Evolutionary conservation across 53 echinoderm and acorn worm species (phyloP).

Genomic region (Echinarachnius parma): DNA sequence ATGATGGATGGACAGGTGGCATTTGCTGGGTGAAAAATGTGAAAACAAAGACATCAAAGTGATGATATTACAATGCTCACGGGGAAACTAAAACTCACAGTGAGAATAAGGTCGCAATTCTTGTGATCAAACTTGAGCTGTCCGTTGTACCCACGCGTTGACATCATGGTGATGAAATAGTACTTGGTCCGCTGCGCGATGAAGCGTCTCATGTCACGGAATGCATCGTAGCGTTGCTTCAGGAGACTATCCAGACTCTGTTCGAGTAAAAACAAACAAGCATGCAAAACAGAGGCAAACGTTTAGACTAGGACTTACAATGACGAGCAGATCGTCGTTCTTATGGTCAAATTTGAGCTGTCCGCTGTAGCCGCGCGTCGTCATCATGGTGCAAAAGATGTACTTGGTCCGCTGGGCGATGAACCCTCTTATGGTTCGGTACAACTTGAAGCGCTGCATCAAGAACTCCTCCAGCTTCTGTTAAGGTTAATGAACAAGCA

Average conservation of each 20-base stretch:
- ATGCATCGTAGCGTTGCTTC: neutral
- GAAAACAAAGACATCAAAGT: no score
- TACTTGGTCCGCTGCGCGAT: constrained; percentile 84
- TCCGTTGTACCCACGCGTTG: constrained; percentile 81
- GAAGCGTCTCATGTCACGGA: constrained; percentile 49
- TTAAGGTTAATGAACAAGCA: no score
- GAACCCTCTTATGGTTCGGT: neutral
- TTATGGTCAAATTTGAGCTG: no score
- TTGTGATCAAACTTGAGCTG: constrained; percentile 85
- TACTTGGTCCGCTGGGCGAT: neutral
- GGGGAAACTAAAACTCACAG: constrained; percentile 2
- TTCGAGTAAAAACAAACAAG: neutral
- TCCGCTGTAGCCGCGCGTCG: no score
- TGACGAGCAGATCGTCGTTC: no score
- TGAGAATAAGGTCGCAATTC: constrained; percentile 57
- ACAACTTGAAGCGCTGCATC: neutral
- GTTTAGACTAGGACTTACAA: no score
- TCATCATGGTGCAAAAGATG: neutral
- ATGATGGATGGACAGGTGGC: no score
- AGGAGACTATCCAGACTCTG: neutral
- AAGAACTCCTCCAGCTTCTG: no score
- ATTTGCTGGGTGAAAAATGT: no score
- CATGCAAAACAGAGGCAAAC: no score
- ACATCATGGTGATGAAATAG: constrained; percentile 86
- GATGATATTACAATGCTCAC: no score